Conservation (phyloP, 2,113 vertebrate species). For the Pollachius pollachius region DNA sequence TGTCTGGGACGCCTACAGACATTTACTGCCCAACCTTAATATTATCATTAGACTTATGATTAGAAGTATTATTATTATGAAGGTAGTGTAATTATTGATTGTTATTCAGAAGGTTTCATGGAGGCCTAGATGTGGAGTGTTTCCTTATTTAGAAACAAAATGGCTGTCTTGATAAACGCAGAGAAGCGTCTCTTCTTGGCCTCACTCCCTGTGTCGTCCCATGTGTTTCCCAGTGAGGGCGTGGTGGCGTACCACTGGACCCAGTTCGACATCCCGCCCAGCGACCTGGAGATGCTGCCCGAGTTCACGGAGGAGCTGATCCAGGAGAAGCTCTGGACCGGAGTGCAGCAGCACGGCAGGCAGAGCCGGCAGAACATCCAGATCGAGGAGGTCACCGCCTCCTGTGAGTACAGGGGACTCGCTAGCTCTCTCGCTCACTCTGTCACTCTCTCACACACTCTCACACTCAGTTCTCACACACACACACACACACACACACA, state of each 20-base stretch:
- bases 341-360: constrained; percentile 20
- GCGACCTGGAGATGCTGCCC: constrained; percentile 44
- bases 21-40: too few species aligned
- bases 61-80: too few species aligned
- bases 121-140: too few species aligned
- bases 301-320: constrained; percentile 67
- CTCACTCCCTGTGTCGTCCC: neutral
- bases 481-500: too few species aligned
- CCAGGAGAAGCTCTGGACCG: constrained; percentile 43
- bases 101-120: too few species aligned
- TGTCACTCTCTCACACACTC: neutral
- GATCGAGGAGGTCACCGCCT: constrained; percentile 61
- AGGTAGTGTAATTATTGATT: too few species aligned
- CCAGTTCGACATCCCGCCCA: constrained; percentile 63
- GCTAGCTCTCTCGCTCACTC: neutral
- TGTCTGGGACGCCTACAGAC: too few species aligned
- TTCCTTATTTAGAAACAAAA: too few species aligned
- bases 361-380: neutral
- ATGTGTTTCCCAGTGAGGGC: constrained; percentile 62
- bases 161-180: too few species aligned
- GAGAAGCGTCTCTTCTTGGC: neutral
- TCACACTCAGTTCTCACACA: too few species aligned
- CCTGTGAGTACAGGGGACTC: constrained; percentile 47
- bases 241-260: constrained; percentile 72
- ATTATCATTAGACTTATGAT: too few species aligned